Conservation (phyloP, 2,888 invertebrate genomes). For the Autographa pulchrina region DNA sequence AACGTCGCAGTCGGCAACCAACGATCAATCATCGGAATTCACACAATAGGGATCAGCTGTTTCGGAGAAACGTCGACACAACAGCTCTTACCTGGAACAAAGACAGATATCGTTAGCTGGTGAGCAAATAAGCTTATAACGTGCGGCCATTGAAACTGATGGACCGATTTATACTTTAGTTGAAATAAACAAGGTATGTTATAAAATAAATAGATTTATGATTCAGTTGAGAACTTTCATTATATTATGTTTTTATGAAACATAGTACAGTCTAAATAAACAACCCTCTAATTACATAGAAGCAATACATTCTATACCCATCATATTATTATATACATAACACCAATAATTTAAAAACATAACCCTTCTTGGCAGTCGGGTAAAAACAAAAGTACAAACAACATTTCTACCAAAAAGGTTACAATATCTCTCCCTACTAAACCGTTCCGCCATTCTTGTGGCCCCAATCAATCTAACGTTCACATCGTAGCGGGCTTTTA, state of each 20-base stretch:
- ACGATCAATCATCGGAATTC: constrained; percentile 61
- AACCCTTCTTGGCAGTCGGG: too few relatives aligned
- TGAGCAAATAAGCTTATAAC: constrained; percentile 35
- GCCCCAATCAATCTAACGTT: constrained; percentile 55
- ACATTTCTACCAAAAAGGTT: background rate
- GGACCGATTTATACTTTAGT: background rate
- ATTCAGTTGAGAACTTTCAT: too few relatives aligned
- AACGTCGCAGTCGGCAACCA: constrained; percentile 33
- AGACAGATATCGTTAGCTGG: constrained; percentile 58
- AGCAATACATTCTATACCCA: too few relatives aligned
- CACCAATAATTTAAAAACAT: too few relatives aligned
- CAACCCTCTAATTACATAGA: too few relatives aligned
- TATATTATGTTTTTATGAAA: too few relatives aligned
- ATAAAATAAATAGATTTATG: background rate
- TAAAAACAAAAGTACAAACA: too few relatives aligned
- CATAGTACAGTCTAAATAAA: too few relatives aligned
- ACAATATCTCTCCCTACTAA: constrained; percentile 8
- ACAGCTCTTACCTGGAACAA: constrained; percentile 78
- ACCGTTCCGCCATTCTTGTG: constrained; percentile 46
- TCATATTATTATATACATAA: too few relatives aligned
- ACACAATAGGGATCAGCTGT: constrained; percentile 54
- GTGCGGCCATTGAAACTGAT: constrained; percentile 32
- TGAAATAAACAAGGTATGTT: background rate
- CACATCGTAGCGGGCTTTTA: constrained; percentile 54
- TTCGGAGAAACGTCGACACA: constrained; percentile 64